Base-by-base conservation (phyloP, 1,140 invertebrate genomes). In the Sycophaga agraensis region DNA sequence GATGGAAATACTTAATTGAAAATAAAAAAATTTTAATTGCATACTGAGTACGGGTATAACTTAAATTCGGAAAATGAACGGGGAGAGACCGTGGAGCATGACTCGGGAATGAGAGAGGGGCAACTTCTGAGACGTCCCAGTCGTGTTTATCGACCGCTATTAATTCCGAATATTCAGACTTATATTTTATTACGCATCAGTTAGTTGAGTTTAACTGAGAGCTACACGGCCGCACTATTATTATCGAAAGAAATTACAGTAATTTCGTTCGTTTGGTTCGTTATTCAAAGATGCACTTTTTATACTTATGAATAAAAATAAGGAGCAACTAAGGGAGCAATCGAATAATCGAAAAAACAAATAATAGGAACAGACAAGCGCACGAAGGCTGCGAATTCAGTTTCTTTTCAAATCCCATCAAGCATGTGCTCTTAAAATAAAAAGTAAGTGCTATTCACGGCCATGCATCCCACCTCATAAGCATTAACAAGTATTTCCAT, bases 91-190 rank as follows among this genome's bases (percentile, higher is more conserved):
- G n/a, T n/a, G n/a, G n/a, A n/a, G n/a, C n/a, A n/a, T n/a, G n/a
- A n/a, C n/a, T n/a, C n/a, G 31, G 11, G 4, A 39, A 19, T 16
- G 28, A 16, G 28, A 16, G 39, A 24, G 17, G 28, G 17, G 21
- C 26, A 12, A 12, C 28, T 26, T 51, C 35, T 63, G 61, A 63
- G 40, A 63, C 42, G 48, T 48, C 54, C 48, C 48, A 64, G 62
- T 59, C 55, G 62, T 50, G 59, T 56, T 64, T 64, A 64, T 64
- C 62, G 61, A 63, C 61, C 61, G 54, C 61, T 63, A 63, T 63
- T 63, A 64, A 64, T 64, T 48, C 56, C 48, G 62, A 59, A 64
- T 64, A 59, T 64, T 53, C 59, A 58, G 59, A 50, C 56, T 59
- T 59, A 54, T 59, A 64, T 54, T 58, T 64, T 59, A 64, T 64